Evolutionary conservation across 2,888 invertebrate genomes (phyloP).

Genomic region (Gasteruption jaculator): DNA sequence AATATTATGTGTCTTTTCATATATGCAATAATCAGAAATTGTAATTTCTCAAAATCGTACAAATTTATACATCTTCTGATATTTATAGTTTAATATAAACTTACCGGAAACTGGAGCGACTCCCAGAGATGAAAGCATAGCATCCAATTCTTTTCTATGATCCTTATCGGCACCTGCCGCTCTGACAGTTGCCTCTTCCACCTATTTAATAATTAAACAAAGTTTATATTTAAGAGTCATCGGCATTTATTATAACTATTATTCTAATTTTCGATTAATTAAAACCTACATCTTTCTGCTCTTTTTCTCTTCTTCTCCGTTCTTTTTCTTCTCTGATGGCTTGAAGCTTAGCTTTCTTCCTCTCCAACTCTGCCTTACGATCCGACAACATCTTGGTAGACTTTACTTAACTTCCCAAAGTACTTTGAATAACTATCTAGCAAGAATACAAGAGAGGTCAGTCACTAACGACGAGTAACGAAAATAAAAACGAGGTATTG

Average conservation of each 20-base stretch:
- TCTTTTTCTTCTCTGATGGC: constrained; percentile 88
- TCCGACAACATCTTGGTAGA: constrained; percentile 68
- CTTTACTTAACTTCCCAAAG: no score
- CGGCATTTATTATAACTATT: constrained; percentile 6
- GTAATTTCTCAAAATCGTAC: neutral
- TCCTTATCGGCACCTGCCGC: constrained; percentile 53
- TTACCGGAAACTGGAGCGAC: constrained; percentile 77
- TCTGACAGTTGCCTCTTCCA: constrained; percentile 52
- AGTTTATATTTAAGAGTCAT: constrained; percentile 4
- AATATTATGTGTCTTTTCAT: no score
- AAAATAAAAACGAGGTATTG: no score
- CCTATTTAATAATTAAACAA: constrained; percentile 34
- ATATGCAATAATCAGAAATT: constrained; percentile 3
- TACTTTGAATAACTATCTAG: no score
- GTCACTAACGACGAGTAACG: no score
- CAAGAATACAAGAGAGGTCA: no score
- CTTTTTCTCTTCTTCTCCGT: constrained; percentile 77
- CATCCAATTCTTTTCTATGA: constrained; percentile 70
- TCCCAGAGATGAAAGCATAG: constrained; percentile 80
- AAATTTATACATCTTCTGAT: constrained; percentile 3
- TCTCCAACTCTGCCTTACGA: constrained; percentile 87
- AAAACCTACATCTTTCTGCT: constrained; percentile 75
- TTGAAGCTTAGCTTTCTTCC: constrained; percentile 87
- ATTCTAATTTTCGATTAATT: constrained; percentile 26
- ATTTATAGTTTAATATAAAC: neutral